Percentiles rank a stretch among this genome's conserved stretches.
These are phyloP conservation scores for Zoroaster sp. DNA, from an alignment of 53 echinoderm and acorn worm species.

Conservation along the genomic window DNA sequence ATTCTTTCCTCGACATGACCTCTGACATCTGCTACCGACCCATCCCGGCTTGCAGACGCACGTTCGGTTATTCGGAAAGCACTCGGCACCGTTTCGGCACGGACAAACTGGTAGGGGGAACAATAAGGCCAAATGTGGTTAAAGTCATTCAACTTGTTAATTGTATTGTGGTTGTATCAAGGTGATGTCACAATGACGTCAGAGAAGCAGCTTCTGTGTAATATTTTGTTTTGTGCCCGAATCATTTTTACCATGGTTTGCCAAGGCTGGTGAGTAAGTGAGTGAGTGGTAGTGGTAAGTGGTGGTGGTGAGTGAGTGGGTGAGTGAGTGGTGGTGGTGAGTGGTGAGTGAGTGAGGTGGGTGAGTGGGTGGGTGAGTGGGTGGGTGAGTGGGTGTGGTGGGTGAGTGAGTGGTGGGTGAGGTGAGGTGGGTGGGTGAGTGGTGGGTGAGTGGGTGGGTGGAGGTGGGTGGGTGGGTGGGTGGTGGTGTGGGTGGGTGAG, in stretches of 20 bases:
- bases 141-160: background rate
- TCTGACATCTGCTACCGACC: constrained; percentile 65
- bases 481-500: too few relatives aligned
- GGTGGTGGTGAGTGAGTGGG: too few relatives aligned
- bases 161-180: background rate
- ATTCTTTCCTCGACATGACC: constrained; percentile 39
- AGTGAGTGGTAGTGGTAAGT: too few relatives aligned
- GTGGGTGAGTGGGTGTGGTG: too few relatives aligned
- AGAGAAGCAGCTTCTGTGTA: background rate
- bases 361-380: too few relatives aligned
- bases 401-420: too few relatives aligned
- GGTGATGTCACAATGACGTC: too few relatives aligned
- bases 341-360: too few relatives aligned
- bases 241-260: background rate
- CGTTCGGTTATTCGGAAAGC: constrained; percentile 60
- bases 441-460: too few relatives aligned
- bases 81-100: constrained; percentile 73
- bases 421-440: too few relatives aligned
- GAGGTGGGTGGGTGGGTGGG: too few relatives aligned
- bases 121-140: background rate
- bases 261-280: background rate
- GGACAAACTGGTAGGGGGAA: constrained; percentile 41
- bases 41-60: constrained; percentile 77
- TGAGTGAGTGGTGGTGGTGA: too few relatives aligned
- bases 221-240: background rate